Base-by-base conservation (phyloP, 30 jellyfish, hydroid and myxozoan species). In the Mastigias papua region DNA sequence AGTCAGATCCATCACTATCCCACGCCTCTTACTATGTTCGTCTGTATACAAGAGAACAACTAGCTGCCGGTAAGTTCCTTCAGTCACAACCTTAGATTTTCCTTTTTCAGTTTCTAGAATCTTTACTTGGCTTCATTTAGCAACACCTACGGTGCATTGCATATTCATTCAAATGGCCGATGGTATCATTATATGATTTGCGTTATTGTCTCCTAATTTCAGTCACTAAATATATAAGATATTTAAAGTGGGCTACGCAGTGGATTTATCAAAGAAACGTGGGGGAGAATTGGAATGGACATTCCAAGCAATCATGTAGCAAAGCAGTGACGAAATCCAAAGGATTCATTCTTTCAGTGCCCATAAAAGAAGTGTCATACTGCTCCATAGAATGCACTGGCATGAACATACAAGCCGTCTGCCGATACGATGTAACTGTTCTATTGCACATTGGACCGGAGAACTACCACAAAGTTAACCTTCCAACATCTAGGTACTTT, bases 171-270 rank as follows among this genome's bases (percentile, higher is more conserved):
- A 6, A 6, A 46, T 46, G 13, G 60, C 60, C 16, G 8, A 46
- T 6, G 16, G 16, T 46, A 16, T 8, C 16, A 16, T 46, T 16
- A 6, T 6, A 46, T 46, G 16, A 16, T 46, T 6, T 6, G 8
- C 22, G 33, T 61, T 20, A 61, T n/a, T n/a, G n/a, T n/a, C n/a
- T n/a, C n/a, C n/a, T n/a, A 19, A 61, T 20, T 61, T 61, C 22
- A 51, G 86, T 49, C 7, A 33, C 0, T 20, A 75, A 75, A 51
- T 46, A 75, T 35, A 28, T 77, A 34, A 35, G 27, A 33, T 51
- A 51, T 51, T 35, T 49, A n/a, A 25, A 48, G 17, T 46, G 86
- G 73, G 86, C 86, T 9, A 34, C 37, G 23, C 37, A 75, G 22
- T 75, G 72, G 73, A 75, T 51, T 22, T 20, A 28, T 48, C 23